phyloP scores from a whole-genome alignment of 2,113 vertebrate species.

The Tenebrosternarchus preto region DNA sequence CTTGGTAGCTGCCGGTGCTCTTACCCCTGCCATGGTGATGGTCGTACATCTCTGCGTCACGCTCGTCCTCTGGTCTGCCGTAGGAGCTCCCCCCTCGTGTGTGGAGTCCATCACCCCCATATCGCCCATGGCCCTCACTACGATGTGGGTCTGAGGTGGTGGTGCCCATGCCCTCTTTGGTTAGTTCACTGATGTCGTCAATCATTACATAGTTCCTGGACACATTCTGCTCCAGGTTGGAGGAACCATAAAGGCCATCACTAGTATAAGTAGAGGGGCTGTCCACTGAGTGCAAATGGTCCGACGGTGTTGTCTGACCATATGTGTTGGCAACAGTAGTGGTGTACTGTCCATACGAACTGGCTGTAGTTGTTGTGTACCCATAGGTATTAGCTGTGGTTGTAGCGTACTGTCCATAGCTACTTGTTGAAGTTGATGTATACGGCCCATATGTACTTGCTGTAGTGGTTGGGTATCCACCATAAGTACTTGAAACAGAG shows the following conservation, averaged over 20 bases:
- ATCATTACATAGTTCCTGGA: slow-evolving; percentile 98
- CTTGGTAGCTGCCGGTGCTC: slow-evolving; percentile 74
- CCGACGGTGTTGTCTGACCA: slow-evolving; percentile 73
- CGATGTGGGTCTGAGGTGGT: slow-evolving; percentile 81
- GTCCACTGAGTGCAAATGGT: slow-evolving; percentile 71
- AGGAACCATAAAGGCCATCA: slow-evolving; percentile 84
- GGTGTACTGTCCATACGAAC: slow-evolving; percentile 76
- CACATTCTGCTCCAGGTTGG: slow-evolving; percentile 91
- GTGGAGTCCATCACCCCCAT: slow-evolving; percentile 63
- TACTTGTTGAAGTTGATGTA: slow-evolving; percentile 69
- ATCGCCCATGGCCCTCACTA: slow-evolving; percentile 69
- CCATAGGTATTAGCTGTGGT: slow-evolving; percentile 69
- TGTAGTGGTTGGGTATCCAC: slow-evolving; percentile 66
- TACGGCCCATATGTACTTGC: slow-evolving; percentile 81
- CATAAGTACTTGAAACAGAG: slow-evolving; percentile 70
- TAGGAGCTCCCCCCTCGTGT: slow-evolving; percentile 83
- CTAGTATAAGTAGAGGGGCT: slow-evolving; percentile 83
- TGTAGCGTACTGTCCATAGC: slow-evolving; percentile 57
- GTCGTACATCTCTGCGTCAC: slow-evolving; percentile 94
- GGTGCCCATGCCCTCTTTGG: slow-evolving; percentile 86
- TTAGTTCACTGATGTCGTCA: slow-evolving; percentile 95
- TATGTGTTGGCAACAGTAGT: slow-evolving; percentile 77
- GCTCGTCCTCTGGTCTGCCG: slow-evolving; percentile 88
- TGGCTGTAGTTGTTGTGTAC: slow-evolving; percentile 75
- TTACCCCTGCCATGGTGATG: slow-evolving; percentile 87